Evolutionary conservation across 2,113 vertebrate genomes (phyloP).

Genomic region (Microcebus lehilahytsara): DNA sequence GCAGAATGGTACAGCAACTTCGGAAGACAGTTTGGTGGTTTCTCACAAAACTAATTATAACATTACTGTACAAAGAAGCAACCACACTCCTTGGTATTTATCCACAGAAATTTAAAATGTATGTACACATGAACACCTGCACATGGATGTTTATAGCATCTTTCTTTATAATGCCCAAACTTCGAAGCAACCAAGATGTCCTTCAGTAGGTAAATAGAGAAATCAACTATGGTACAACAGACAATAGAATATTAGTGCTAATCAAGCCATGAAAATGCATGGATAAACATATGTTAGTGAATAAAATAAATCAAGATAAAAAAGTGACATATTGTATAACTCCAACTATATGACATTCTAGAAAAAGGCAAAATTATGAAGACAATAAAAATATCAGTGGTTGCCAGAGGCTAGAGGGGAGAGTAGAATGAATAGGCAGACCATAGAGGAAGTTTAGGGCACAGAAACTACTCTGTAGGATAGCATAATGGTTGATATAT

Average conservation of each 20-base stretch:
- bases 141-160: not conserved
- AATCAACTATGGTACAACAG: not conserved
- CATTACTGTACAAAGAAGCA: not conserved
- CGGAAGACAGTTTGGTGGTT: not conserved
- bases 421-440: not conserved
- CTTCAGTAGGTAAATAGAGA: not conserved
- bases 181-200: not conserved
- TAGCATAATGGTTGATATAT: no score
- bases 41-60: not conserved
- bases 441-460: not conserved
- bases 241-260: not conserved
- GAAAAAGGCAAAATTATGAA: not conserved
- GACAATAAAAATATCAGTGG: not conserved
- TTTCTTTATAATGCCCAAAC: not conserved
- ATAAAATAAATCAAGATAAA: not conserved
- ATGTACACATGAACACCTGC: not conserved
- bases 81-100: not conserved
- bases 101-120: not conserved
- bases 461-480: not conserved
- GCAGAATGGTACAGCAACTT: not conserved
- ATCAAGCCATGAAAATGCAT: not conserved
- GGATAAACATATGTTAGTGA: not conserved
- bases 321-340: not conserved
- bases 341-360: not conserved
- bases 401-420: no score